phyloP scores from a whole-genome alignment of 2,113 vertebrate genomes.

The Chrysemys picta region DNA sequence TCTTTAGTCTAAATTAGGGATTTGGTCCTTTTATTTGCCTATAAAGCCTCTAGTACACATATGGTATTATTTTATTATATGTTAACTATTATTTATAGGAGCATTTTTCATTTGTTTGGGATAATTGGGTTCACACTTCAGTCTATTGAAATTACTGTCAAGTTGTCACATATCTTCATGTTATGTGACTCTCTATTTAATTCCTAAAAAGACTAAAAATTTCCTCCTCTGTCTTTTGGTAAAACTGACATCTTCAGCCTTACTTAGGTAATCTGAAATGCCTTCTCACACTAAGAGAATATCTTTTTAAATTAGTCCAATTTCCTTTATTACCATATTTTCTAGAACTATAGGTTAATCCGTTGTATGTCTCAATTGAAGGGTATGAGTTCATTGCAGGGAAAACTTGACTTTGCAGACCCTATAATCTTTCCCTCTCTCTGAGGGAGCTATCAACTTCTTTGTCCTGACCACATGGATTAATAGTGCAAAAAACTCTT shows the following conservation, averaged over 20 bases:
- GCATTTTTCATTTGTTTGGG: background rate
- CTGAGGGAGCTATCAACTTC: background rate
- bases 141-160: accelerated
- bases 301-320: background rate
- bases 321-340: background rate
- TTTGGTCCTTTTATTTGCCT: accelerated
- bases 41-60: background rate
- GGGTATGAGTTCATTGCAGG: background rate
- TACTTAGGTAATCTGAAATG: background rate
- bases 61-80: background rate
- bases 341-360: background rate
- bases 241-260: background rate
- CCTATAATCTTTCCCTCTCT: constrained; percentile 4
- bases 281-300: background rate
- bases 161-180: background rate
- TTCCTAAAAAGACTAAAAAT: background rate
- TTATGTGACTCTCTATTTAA: background rate
- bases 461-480: constrained; percentile 36
- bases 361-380: background rate
- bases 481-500: constrained; percentile 34
- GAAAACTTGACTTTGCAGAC: background rate
- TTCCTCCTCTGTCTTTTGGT: background rate
- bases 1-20: background rate
- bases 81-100: background rate
- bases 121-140: background rate